A percentile compares a stretch with the other conserved stretches of the same genome.
Evolutionary conservation across 2,888 invertebrate species (phyloP).

Genomic region (Drosophila neotestacea): DNA sequence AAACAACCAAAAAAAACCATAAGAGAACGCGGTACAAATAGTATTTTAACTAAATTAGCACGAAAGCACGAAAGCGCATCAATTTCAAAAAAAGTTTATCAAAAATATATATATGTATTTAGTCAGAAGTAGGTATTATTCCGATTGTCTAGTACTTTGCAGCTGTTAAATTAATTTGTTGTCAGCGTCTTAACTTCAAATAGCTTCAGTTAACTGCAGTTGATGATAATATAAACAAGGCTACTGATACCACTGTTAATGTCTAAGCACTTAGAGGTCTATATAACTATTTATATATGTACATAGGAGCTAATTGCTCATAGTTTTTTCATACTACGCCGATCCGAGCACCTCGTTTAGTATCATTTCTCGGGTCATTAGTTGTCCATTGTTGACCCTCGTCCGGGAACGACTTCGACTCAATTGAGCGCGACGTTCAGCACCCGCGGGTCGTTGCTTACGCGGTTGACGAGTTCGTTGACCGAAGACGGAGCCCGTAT

Average conservation of each 20-base stretch:
- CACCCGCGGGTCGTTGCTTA: constrained; percentile 93
- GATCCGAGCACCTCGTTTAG: constrained; percentile 83
- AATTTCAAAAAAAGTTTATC: constrained; percentile 43
- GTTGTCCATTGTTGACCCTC: constrained; percentile 86
- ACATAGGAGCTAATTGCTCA: constrained; percentile 40
- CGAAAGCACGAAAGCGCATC: constrained; percentile 9
- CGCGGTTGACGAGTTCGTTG: constrained; percentile 92
- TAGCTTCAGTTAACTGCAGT: constrained; percentile 32
- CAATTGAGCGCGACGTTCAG: constrained; percentile 95
- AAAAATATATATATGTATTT: constrained; percentile 50
- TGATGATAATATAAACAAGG: constrained; percentile 35
- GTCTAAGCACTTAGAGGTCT: constrained; percentile 53
- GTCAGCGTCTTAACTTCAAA: constrained; percentile 3
- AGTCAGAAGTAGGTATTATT: not conserved
- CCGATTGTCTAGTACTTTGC: constrained; percentile 21
- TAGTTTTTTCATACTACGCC: constrained; percentile 59
- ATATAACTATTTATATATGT: constrained; percentile 67
- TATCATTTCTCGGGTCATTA: constrained; percentile 84
- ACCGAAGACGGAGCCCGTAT: constrained; percentile 97
- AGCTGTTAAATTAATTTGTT: not conserved
- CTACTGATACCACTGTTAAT: constrained; percentile 46
- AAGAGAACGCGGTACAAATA: constrained; percentile 19
- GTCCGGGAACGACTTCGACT: constrained; percentile 94
- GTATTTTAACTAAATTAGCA: constrained; percentile 33
- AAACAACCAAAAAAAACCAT: constrained; percentile 28